Conservation (phyloP, 2,113 vertebrate species). For the Micromys minutus region DNA sequence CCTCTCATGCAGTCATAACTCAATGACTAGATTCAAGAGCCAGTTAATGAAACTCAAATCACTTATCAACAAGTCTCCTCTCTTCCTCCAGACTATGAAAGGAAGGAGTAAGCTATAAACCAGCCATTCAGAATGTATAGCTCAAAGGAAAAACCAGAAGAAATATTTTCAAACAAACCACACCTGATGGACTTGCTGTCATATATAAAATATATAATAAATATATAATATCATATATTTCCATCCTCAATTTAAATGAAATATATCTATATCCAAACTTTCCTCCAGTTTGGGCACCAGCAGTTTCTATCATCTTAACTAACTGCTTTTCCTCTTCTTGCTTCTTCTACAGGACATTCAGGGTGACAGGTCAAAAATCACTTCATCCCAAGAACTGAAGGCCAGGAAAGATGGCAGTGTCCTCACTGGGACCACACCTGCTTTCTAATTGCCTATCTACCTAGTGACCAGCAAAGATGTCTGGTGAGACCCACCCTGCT, state of each 20-base stretch:
- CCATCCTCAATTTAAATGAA: slow-evolving; percentile 6
- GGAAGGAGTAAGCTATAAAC: not conserved
- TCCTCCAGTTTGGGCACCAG: not conserved
- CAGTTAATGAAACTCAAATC: slow-evolving; percentile 57
- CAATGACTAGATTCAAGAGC: not conserved
- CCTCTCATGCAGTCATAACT: slow-evolving; percentile 25
- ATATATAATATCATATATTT: too few species aligned
- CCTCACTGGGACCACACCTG: not conserved
- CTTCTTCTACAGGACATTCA: slow-evolving; percentile 38
- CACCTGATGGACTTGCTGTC: not conserved
- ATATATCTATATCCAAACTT: slow-evolving; percentile 26
- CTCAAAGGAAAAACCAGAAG: not conserved
- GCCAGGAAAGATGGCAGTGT: not conserved
- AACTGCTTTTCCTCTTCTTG: slow-evolving; percentile 12
- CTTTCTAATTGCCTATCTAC: not conserved
- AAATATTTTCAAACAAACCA: slow-evolving; percentile 54
- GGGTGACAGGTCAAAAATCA: slow-evolving; percentile 13
- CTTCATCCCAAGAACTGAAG: slow-evolving; percentile 19
- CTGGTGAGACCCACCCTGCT: not conserved
- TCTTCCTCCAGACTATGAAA: not conserved
- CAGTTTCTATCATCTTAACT: not conserved
- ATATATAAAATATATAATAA: not conserved
- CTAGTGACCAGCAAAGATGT: not conserved
- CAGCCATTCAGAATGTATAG: not conserved
- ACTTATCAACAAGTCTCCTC: slow-evolving; percentile 43